phyloP scores from a whole-genome alignment of 2,888 invertebrate species.

The Apamea epomidion region DNA sequence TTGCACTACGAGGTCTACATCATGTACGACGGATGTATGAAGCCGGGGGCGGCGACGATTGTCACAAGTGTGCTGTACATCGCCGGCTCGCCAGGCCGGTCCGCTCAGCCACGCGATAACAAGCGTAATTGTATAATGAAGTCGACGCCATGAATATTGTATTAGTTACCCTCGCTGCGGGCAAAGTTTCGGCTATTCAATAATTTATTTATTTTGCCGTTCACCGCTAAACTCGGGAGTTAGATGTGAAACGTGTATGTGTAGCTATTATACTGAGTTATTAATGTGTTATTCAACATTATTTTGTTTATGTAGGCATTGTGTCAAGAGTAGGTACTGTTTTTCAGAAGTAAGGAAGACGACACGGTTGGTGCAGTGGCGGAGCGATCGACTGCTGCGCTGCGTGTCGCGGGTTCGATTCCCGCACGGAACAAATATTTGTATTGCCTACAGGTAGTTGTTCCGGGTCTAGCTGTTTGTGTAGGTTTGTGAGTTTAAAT shows the following conservation, averaged over 20 bases:
- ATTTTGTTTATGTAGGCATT: not conserved
- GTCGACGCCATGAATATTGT: slow-evolving; percentile 64
- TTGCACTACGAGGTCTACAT: not conserved
- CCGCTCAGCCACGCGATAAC: slow-evolving; percentile 45
- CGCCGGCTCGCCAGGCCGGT: slow-evolving; percentile 18
- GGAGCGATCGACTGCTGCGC: too few species aligned
- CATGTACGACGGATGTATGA: not conserved
- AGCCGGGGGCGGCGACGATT: slow-evolving; percentile 25
- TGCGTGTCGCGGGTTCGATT: too few species aligned
- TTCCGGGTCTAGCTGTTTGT: too few species aligned
- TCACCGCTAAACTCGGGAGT: slow-evolving; percentile 37
- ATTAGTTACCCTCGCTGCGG: slow-evolving; percentile 51
- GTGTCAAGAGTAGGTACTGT: not conserved
- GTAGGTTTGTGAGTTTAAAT: too few species aligned
- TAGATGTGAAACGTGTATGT: slow-evolving; percentile 30
- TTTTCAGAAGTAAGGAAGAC: not conserved
- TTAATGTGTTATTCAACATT: slow-evolving; percentile 8
- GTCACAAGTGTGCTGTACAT: slow-evolving; percentile 49
- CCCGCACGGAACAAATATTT: too few species aligned
- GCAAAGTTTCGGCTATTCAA: slow-evolving; percentile 52
- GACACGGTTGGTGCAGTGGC: too few species aligned
- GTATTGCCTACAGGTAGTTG: too few species aligned
- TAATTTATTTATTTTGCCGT: slow-evolving; percentile 54
- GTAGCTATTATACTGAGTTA: not conserved
- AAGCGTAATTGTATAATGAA: slow-evolving; percentile 69